phyloP scores from a whole-genome alignment of 2,888 invertebrate genomes.

The Fragum sueziense region DNA sequence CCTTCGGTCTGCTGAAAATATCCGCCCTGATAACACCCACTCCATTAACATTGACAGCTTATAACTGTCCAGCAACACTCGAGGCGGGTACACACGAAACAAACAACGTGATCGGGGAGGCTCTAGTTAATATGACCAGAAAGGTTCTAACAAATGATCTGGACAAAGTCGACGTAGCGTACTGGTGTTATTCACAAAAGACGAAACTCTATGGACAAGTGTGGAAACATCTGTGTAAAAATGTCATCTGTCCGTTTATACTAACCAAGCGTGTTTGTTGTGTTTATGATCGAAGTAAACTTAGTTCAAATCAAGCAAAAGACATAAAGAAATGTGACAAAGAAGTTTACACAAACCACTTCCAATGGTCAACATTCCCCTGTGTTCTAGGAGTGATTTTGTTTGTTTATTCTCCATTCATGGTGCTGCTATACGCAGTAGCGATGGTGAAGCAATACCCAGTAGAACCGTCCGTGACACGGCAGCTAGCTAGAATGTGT shows the following conservation, averaged over 20 bases:
- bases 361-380: conserved; percentile 5
- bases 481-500: background rate
- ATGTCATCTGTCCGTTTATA: conserved; percentile 4
- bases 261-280: conserved; percentile 1
- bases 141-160: background rate
- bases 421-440: background rate
- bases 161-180: background rate
- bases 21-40: background rate
- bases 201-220: background rate
- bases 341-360: background rate
- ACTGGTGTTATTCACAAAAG: conserved; percentile 10
- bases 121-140: background rate
- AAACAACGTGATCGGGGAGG: background rate
- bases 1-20: background rate
- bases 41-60: background rate
- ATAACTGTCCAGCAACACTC: background rate
- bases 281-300: background rate
- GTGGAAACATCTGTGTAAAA: background rate
- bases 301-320: background rate
- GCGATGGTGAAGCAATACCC: conserved; percentile 6
- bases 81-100: background rate
- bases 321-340: background rate
- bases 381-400: background rate
- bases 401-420: conserved; percentile 19
- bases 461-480: background rate